Conservation (phyloP, 2,888 invertebrate species). For the Linyphia triangularis region DNA sequence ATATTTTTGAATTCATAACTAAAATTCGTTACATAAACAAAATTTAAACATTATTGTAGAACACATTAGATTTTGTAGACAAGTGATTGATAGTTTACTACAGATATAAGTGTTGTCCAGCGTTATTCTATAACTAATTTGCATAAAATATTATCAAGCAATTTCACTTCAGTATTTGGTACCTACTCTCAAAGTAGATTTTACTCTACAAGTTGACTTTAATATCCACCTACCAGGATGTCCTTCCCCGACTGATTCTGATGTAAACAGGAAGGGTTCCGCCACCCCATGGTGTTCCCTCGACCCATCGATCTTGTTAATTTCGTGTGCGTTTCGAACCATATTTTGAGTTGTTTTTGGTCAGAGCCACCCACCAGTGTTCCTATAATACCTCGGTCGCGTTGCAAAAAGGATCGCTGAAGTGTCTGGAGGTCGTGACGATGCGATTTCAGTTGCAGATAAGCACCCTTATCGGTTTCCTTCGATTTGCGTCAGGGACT, state of each 20-base stretch:
- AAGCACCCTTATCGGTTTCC: slow-evolving; percentile 45
- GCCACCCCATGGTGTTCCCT: slow-evolving; percentile 68
- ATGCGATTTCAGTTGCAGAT: slow-evolving; percentile 13
- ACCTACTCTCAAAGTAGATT: too few relatives aligned
- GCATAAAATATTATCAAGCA: too few relatives aligned
- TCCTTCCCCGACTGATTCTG: slow-evolving; percentile 98
- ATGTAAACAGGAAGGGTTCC: slow-evolving; percentile 96
- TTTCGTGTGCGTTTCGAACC: slow-evolving; percentile 58
- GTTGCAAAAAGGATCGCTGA: slow-evolving; percentile 4
- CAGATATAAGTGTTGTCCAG: too few relatives aligned
- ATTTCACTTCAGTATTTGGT: too few relatives aligned
- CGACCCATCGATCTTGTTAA: slow-evolving; percentile 46
- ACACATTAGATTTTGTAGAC: too few relatives aligned
- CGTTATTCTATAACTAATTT: too few relatives aligned
- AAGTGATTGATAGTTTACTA: too few relatives aligned
- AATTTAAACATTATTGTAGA: too few relatives aligned
- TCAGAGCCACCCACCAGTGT: slow-evolving; percentile 19
- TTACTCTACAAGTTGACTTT: too few relatives aligned
- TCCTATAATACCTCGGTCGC: slow-evolving; percentile 47
- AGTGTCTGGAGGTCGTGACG: slow-evolving; percentile 25
- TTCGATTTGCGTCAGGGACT: slow-evolving; percentile 55
- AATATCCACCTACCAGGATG: slow-evolving; percentile 85
- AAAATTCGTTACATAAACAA: too few relatives aligned
- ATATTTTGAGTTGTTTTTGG: slow-evolving; percentile 38
- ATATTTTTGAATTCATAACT: too few relatives aligned